Conservation (phyloP, 2,888 invertebrate genomes). For the Tetranychus truncatus region DNA sequence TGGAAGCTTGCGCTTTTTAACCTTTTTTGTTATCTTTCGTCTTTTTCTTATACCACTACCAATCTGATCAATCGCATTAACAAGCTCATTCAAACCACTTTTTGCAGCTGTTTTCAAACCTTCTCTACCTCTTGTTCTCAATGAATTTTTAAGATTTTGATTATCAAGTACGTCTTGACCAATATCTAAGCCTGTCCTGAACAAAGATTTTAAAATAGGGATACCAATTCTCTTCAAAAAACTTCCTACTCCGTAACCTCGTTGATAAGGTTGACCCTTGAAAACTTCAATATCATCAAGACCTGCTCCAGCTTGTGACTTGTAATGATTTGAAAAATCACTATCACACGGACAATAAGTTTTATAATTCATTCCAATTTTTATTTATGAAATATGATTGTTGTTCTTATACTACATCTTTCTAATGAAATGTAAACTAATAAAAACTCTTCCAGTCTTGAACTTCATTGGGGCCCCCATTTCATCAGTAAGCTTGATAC, state of each 20-base stretch:
- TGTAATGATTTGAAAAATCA: not conserved
- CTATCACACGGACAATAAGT: not conserved
- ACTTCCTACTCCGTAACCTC: slow-evolving; percentile 9
- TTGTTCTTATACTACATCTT: not conserved
- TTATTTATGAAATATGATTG: not conserved
- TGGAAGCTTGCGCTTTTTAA: not conserved
- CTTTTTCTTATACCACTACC: not conserved
- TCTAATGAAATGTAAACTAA: not conserved
- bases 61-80: not conserved
- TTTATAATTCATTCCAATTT: not conserved
- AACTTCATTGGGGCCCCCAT: not conserved
- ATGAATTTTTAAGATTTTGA: not conserved
- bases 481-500: not conserved
- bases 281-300: not conserved
- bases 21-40: not conserved
- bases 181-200: not conserved
- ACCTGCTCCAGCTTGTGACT: slow-evolving; percentile 9
- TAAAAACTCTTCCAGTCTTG: not conserved
- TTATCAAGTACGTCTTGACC: not conserved
- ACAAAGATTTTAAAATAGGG: not conserved
- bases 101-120: not conserved
- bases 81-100: not conserved
- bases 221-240: not conserved
- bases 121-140: not conserved
- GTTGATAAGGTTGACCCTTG: slow-evolving; percentile 11